Base-by-base conservation (phyloP, 1,140 invertebrate genomes). In the Drosophila grimshawi region DNA sequence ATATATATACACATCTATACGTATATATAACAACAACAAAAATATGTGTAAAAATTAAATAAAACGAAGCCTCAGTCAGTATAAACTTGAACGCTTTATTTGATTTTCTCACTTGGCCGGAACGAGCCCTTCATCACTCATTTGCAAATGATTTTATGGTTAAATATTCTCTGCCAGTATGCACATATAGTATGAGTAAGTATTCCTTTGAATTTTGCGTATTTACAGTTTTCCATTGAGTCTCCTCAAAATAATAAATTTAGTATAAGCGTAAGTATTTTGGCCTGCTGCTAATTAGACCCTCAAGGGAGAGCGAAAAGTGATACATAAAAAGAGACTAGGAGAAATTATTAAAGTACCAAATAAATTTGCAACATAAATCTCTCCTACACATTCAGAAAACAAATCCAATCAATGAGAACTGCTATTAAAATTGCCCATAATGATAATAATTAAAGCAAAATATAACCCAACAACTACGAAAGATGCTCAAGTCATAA, bases 61-160 rank as follows among this genome's bases (percentile, higher is more conserved):
- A 91, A 91, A 91, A 86, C 61, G 81, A 91, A 91, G 90, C 90
- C 90, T 91, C 90, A 91, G 90, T 91, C 90, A 91, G 90, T 91
- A 91, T 91, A 91, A 91, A 91, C 76, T 33, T 27, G 7, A 53
- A 76, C 57, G 67, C 48, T 41, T 70, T 35, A 80, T 83, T 83
- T 76, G 60, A 74, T 60, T 69, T 65, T 75, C 53, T 78, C 71
- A 61, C 61, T 73, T 60, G 39, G 35, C 69, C 53, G 53, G 35
- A 59, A 56, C 33, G 61, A 7, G 43, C 29, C 39, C 57, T 6
- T 55, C 52, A 62, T 68, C 65, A 32, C 37, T 53, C 39, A 60
- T 55, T 8, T 49, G 48, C 39, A 57, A 63, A 76, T 56, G 35
- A 55, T 49, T 69, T 69, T 37, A 62, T 68, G 64, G 49, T 55